A percentile compares a stretch with the other conserved stretches of the same genome.
phyloP scores from a whole-genome alignment of 2,888 invertebrate genomes.

The Ommatoiulus sabulosus region DNA sequence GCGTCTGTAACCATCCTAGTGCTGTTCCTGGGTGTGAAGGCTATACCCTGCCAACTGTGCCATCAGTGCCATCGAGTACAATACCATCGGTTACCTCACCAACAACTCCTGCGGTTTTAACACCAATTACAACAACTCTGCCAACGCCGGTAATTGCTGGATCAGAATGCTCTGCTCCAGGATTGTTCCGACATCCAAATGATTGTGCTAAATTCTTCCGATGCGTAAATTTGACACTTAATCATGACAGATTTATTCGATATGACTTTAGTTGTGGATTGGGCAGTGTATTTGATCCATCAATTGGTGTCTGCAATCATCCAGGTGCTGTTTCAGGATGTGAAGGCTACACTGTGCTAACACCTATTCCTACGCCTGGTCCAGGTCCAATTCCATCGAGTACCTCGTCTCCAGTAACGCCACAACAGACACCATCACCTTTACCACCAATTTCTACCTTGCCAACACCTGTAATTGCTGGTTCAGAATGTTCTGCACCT shows the following conservation, averaged over 20 bases:
- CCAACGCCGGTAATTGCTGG: conserved; percentile 51
- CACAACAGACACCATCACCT: not conserved
- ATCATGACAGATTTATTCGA: conserved; percentile 47
- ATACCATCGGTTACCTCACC: not conserved
- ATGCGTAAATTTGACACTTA: conserved; percentile 45
- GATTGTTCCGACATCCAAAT: conserved; percentile 49
- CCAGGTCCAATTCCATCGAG: not conserved
- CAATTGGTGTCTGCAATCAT: conserved; percentile 62
- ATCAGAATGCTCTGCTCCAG: conserved; percentile 47
- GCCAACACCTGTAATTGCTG: conserved; percentile 42
- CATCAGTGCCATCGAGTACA: not conserved
- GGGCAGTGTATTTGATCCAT: conserved; percentile 63
- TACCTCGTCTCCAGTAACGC: too few species aligned
- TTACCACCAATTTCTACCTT: conserved; percentile 40
- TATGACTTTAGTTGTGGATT: conserved; percentile 61
- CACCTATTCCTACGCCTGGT: not conserved
- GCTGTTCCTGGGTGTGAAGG: conserved; percentile 57
- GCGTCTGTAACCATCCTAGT: conserved; percentile 62
- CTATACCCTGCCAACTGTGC: not conserved
- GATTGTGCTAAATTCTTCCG: conserved; percentile 62
- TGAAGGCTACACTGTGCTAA: conserved; percentile 5
- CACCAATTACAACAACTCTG: conserved; percentile 37
- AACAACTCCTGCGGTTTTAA: not conserved
- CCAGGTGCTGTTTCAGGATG: conserved; percentile 58
- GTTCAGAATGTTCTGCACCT: conserved; percentile 59